Evolutionary conservation across 2,888 invertebrate species (phyloP).

Genomic region (Apamea sordens): DNA sequence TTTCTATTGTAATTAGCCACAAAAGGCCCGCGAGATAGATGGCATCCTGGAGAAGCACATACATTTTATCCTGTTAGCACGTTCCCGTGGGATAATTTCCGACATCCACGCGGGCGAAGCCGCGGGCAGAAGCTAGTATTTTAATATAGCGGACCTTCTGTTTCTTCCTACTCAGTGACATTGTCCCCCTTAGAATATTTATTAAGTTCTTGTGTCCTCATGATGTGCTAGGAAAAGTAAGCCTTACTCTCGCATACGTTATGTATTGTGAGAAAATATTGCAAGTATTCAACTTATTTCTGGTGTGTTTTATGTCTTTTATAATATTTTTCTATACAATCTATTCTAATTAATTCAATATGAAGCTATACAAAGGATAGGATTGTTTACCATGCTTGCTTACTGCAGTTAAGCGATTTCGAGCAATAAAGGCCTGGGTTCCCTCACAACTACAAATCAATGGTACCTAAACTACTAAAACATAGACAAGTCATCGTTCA

Average conservation of each 20-base stretch:
- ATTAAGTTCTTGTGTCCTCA: constrained; percentile 51
- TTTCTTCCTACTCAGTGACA: not conserved
- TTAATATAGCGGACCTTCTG: not conserved
- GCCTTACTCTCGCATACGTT: constrained; percentile 22
- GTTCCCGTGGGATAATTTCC: no score
- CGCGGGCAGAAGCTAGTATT: no score
- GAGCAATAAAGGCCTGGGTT: not conserved
- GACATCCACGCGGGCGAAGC: no score
- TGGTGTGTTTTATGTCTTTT: not conserved
- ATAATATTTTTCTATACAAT: not conserved
- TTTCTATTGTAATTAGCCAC: no score
- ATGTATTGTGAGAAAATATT: constrained; percentile 1
- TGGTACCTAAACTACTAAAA: no score
- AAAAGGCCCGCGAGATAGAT: no score
- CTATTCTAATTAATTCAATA: not conserved
- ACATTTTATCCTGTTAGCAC: no score
- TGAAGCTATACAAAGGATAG: not conserved
- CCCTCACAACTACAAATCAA: not conserved
- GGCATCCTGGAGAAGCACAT: no score
- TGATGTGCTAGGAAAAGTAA: constrained; percentile 33
- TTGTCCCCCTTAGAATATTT: constrained; percentile 40
- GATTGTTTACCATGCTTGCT: not conserved
- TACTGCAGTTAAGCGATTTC: not conserved
- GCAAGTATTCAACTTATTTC: not conserved
- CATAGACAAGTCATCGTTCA: not conserved